Conservation (phyloP, 2,888 invertebrate genomes). For the Xylophagus ater region DNA sequence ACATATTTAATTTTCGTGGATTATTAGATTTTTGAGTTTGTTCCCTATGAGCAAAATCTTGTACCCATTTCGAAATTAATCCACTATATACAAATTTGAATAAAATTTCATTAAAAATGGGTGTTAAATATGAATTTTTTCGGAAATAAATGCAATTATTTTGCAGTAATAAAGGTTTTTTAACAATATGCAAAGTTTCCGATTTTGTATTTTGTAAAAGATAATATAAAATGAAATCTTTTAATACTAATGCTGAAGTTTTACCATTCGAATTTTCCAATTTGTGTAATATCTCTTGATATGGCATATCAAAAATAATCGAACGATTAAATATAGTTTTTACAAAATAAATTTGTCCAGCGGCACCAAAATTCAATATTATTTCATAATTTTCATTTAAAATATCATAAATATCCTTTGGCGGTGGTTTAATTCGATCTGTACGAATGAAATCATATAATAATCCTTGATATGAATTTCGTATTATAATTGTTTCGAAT, state of each 20-base stretch:
- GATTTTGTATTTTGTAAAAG: too few species aligned
- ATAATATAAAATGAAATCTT: too few species aligned
- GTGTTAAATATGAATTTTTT: conserved; percentile 12
- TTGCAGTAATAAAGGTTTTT: too few species aligned
- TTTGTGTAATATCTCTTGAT: too few species aligned
- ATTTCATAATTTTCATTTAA: conserved; percentile 2
- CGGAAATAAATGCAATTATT: conserved; percentile 11
- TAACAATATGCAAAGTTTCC: too few species aligned
- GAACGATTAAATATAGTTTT: too few species aligned
- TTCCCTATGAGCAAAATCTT: neutral
- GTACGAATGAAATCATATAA: conserved; percentile 14
- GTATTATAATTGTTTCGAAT: conserved; percentile 9
- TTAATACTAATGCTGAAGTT: too few species aligned
- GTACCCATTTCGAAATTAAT: neutral
- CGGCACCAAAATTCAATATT: too few species aligned
- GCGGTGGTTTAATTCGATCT: too few species aligned
- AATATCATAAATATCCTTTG: neutral
- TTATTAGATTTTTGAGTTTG: neutral
- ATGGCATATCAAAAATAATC: too few species aligned
- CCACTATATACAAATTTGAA: conserved; percentile 7
- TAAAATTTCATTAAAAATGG: conserved; percentile 7
- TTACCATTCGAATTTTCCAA: too few species aligned
- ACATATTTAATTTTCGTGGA: neutral
- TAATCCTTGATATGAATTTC: conserved; percentile 17
- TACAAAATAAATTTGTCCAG: too few species aligned